Evolutionary conservation across 2,888 invertebrate species (phyloP).

Genomic region (Chrysina gloriosa): DNA sequence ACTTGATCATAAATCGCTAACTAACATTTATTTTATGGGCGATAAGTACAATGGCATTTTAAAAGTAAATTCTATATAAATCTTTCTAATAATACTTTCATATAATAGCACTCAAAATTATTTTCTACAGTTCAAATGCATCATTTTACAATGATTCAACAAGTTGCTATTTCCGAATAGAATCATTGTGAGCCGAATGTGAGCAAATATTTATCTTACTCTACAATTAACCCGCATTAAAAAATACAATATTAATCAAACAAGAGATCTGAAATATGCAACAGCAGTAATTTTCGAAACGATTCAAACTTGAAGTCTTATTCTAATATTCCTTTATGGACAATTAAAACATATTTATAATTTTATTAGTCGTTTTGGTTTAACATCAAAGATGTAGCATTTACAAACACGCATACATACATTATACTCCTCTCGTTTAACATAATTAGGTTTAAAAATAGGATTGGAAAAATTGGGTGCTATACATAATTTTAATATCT

Average conservation of each 20-base stretch:
- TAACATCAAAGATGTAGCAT: neutral
- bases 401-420: neutral
- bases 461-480: neutral
- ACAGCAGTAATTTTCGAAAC: neutral
- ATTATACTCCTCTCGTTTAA: neutral
- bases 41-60: too few species aligned
- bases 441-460: neutral
- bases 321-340: neutral
- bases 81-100: neutral
- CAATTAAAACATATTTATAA: conserved; percentile 4
- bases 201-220: neutral
- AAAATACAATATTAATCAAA: neutral
- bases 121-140: neutral
- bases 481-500: neutral
- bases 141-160: conserved; percentile 1
- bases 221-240: neutral
- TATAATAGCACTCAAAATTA: neutral
- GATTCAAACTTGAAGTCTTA: neutral
- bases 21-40: too few species aligned
- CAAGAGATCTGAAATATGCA: neutral
- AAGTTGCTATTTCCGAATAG: neutral
- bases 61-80: too few species aligned
- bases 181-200: too few species aligned
- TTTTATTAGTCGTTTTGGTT: conserved; percentile 10
- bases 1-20: too few species aligned